These are phyloP conservation scores for Balanococcus diminutus DNA, from an alignment of 2,888 invertebrate genomes.

Conservation along the genomic window DNA sequence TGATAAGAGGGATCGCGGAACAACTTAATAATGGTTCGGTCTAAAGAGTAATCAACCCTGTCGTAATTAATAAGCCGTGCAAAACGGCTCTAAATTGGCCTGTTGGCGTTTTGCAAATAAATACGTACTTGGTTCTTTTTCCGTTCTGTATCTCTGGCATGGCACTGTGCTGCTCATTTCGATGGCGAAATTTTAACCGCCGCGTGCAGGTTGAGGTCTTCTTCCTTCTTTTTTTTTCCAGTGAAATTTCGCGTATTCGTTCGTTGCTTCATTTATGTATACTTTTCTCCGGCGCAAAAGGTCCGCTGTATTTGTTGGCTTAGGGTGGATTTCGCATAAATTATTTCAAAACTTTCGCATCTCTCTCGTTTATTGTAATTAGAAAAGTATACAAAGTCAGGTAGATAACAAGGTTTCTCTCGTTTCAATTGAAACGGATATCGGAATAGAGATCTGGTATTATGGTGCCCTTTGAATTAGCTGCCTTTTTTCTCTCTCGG, in stretches of 20 bases:
- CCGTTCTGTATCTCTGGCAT: neutral
- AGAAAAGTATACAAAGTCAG: neutral
- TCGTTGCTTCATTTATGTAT: neutral
- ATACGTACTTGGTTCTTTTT: conserved; percentile 22
- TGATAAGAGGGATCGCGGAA: conserved; percentile 53
- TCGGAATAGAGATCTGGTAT: neutral
- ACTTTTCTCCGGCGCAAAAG: neutral
- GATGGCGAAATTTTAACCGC: neutral
- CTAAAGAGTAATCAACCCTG: conserved; percentile 54
- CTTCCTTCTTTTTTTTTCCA: neutral
- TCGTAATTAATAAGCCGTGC: conserved; percentile 55
- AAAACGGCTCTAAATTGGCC: conserved; percentile 51
- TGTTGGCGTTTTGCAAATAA: conserved; percentile 39
- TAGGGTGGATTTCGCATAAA: neutral
- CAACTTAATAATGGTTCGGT: conserved; percentile 53
- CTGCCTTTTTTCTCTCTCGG: too few species aligned
- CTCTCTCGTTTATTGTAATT: neutral
- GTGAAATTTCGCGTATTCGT: neutral
- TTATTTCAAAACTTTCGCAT: neutral
- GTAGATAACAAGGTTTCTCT: neutral
- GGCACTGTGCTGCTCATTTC: neutral
- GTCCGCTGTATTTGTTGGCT: neutral
- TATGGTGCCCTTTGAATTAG: neutral
- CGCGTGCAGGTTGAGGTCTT: neutral
- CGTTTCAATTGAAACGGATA: neutral